Percentiles rank a stretch among this genome's conserved stretches.
Evolutionary conservation across 2,113 vertebrate species (phyloP).

Genomic region (Cacatua alba): DNA sequence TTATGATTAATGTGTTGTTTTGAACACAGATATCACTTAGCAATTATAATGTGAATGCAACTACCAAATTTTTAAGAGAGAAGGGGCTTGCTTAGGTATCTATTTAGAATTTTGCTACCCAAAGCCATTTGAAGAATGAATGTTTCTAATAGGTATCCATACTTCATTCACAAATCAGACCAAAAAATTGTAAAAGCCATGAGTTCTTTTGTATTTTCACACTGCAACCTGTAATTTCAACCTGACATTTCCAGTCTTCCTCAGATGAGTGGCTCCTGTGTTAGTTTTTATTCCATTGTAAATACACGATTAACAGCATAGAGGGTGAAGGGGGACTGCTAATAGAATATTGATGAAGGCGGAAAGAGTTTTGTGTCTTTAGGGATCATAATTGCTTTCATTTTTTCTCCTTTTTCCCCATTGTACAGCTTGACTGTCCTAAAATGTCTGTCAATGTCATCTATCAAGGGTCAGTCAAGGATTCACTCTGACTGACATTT

Average conservation of each 20-base stretch:
- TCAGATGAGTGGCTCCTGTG: neutral
- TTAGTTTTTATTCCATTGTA: neutral
- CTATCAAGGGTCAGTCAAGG: neutral
- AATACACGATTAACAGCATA: neutral
- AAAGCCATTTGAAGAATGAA: neutral
- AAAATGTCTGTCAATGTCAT: constrained; percentile 34
- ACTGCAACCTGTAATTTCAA: neutral
- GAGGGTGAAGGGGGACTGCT: neutral
- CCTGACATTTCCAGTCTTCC: constrained; percentile 7
- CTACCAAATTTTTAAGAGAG: neutral
- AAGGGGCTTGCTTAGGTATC: neutral
- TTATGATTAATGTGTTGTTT: constrained; percentile 62
- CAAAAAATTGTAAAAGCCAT: neutral
- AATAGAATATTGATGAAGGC: neutral
- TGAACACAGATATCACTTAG: constrained; percentile 63
- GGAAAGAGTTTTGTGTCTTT: neutral
- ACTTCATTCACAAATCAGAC: neutral
- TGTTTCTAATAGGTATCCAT: neutral
- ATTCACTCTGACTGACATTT: neutral
- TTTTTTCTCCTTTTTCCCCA: neutral
- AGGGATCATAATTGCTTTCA: neutral
- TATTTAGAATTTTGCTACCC: neutral
- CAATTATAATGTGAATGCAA: constrained; percentile 48
- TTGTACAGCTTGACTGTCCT: neutral
- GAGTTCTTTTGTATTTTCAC: neutral